These are phyloP conservation scores for Lasioglossum vierecki DNA, from an alignment of 2,888 invertebrate genomes.

Conservation along the genomic window DNA sequence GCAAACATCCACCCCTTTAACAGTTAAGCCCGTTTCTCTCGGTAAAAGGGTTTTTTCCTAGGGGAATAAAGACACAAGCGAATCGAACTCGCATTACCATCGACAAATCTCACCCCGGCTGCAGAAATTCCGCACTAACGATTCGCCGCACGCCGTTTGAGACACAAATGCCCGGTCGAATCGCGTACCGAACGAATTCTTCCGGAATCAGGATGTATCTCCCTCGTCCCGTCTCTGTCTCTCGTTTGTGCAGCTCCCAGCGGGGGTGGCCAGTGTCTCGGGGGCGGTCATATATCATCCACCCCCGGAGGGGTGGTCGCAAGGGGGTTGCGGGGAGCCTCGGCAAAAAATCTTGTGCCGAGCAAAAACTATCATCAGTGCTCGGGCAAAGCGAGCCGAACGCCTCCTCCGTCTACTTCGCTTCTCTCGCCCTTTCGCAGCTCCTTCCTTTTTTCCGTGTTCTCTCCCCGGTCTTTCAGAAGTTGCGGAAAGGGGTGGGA, in stretches of 20 bases:
- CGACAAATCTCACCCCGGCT: background rate
- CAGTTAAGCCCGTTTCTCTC: background rate
- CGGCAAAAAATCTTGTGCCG: slow-evolving; percentile 79
- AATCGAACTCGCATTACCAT: slow-evolving; percentile 5
- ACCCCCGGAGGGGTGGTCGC: slow-evolving; percentile 75
- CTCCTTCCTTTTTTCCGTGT: slow-evolving; percentile 34
- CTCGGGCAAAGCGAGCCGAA: slow-evolving; percentile 82
- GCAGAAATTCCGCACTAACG: slow-evolving; percentile 34
- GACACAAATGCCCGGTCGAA: slow-evolving; percentile 58
- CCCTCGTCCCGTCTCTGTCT: slow-evolving; percentile 64
- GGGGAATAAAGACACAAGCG: background rate
- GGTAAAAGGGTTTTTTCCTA: background rate
- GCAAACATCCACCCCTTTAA: background rate
- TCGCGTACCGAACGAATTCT: slow-evolving; percentile 76
- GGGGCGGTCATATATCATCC: slow-evolving; percentile 84
- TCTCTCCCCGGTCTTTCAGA: slow-evolving; percentile 34
- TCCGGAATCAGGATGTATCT: slow-evolving; percentile 79
- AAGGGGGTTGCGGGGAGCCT: slow-evolving; percentile 63
- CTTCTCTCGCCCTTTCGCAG: slow-evolving; percentile 22
- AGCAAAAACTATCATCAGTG: slow-evolving; percentile 84
- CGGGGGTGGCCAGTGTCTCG: slow-evolving; percentile 82
- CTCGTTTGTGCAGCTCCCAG: slow-evolving; percentile 70
- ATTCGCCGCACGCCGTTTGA: slow-evolving; percentile 44
- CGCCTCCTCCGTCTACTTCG: slow-evolving; percentile 72
- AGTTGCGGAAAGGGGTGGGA: slow-evolving; percentile 18